Evolutionary conservation across 37 sponge, comb jelly and placozoan species (phyloP).

Genomic region (Cliona cf. orientalis): DNA sequence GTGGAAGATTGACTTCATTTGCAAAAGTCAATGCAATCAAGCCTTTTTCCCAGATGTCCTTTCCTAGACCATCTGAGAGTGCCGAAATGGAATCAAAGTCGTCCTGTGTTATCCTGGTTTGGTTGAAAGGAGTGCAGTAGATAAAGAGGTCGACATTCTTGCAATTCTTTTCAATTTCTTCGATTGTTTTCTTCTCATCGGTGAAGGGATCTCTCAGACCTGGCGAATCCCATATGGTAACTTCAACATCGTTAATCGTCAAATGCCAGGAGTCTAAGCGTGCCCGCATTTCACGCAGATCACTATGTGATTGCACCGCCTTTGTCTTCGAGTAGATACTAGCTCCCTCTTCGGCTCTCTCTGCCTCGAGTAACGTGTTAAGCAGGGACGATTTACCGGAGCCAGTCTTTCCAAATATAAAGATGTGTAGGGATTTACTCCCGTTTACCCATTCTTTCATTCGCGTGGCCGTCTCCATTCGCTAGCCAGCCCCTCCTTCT

Average conservation of each 20-base stretch:
- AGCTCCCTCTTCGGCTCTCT: neutral
- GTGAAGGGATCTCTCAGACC: neutral
- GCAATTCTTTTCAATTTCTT: neutral
- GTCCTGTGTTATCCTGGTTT: neutral
- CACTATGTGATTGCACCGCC: neutral
- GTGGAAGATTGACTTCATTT: neutral
- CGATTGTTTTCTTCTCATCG: neutral
- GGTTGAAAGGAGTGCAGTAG: slow-evolving; percentile 1
- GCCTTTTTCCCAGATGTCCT: neutral
- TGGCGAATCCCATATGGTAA: slow-evolving; percentile 10
- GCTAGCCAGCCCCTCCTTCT: too few species aligned
- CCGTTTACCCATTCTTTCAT: neutral
- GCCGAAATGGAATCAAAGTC: slow-evolving; percentile 10
- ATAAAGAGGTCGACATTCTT: slow-evolving; percentile 1
- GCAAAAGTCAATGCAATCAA: slow-evolving; percentile 20
- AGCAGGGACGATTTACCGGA: neutral
- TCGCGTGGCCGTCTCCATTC: neutral
- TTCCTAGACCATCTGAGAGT: neutral
- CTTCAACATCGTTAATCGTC: neutral
- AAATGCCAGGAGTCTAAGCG: too few species aligned
- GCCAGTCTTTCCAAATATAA: neutral
- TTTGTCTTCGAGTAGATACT: neutral
- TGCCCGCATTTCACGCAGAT: too few species aligned
- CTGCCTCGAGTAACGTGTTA: neutral
- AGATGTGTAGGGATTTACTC: slow-evolving; percentile 4